Evolutionary conservation across 1,140 invertebrate species (phyloP), one percentile per base, ranked within the genome.

Genomic region (Thaumetopoea pityocampa): DNA sequence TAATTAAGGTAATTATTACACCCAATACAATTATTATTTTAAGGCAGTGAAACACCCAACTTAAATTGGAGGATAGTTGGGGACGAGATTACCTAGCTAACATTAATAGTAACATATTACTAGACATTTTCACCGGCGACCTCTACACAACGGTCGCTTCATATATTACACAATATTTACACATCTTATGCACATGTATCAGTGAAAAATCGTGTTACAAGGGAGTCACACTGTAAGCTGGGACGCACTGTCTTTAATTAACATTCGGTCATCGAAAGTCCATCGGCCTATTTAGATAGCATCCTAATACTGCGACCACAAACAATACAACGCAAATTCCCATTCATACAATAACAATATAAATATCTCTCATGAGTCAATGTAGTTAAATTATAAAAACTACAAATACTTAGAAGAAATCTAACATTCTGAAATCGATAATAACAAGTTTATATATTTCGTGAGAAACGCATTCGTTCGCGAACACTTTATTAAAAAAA

Each of bases 21-120:
- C 58, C 63, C 45, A 69, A 71, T 55, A 54, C 60, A 69, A 63
- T 76, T 65, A 74, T 79, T 79, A 83, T 60, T 81, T 80, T 83
- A 83, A 83, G 79, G 79, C 79, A 83, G 79, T 83, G 79, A 83
- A 79, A 83, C 79, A 73, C 74, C 79, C 79, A 83, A 83, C 77
- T 69, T 67, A 81, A 81, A 79, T 65, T 72, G 62, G 68, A 79
- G 77, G 73, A 76, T 61, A 76, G 77, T 81, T 79, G 74, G 79
- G 76, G 67, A 79, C 73, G 74, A 84, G 69, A 79, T 81, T 84
- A 84, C 70, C 79, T 84, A 81, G 79, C 79, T 84, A 84, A 81
- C 66, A 76, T 79, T 80, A 80, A 81, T 78, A 81, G 74, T 81
- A 71, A 70, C 54, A 72, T 83, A 83, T 72, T 64, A 77, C 79